Base-by-base conservation (phyloP, 1,140 invertebrate species). In the Mya arenaria region DNA sequence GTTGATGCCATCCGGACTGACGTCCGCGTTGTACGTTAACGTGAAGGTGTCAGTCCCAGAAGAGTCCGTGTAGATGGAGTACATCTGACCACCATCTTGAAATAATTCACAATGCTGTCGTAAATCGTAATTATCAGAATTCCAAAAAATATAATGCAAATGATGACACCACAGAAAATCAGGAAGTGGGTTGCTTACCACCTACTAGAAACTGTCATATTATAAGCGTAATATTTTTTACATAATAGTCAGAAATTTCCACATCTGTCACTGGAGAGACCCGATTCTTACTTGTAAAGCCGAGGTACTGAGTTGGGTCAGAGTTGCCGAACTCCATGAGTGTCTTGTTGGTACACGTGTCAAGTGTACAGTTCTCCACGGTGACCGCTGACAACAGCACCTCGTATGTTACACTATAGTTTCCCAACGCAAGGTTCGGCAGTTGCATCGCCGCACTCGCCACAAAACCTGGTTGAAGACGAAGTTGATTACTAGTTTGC, bases 221-320 rank as follows among this genome's bases (percentile, higher is more conserved):
- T n/a, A n/a, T n/a, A n/a, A n/a, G n/a, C n/a, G n/a, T n/a, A n/a
- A n/a, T n/a, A n/a, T n/a, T n/a, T n/a, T n/a, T n/a, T n/a, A n/a
- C n/a, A n/a, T n/a, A n/a, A n/a, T n/a, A n/a, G n/a, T n/a, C n/a
- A n/a, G n/a, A n/a, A n/a, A n/a, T n/a, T n/a, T n/a, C n/a, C n/a
- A n/a, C n/a, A n/a, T n/a, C n/a, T n/a, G n/a, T n/a, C n/a, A n/a
- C n/a, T n/a, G n/a, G n/a, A n/a, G n/a, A n/a, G n/a, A n/a, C n/a
- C n/a, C n/a, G 30, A 23, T 15, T 23, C 69, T 72, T 58, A 72
- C 69, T 72, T 37, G 69, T 72, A 17, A 72, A 72, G 4, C 48
- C 69, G 23, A 72, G 69, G 10, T 72, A 56, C n/a, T 17, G 56
- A 2, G n/a, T 58, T 0, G 69, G 39, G 48, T 56, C 48, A 1